Base-by-base conservation (phyloP, 2,797 vertebrate genomes). In the Dendrocincla fuliginosa region DNA sequence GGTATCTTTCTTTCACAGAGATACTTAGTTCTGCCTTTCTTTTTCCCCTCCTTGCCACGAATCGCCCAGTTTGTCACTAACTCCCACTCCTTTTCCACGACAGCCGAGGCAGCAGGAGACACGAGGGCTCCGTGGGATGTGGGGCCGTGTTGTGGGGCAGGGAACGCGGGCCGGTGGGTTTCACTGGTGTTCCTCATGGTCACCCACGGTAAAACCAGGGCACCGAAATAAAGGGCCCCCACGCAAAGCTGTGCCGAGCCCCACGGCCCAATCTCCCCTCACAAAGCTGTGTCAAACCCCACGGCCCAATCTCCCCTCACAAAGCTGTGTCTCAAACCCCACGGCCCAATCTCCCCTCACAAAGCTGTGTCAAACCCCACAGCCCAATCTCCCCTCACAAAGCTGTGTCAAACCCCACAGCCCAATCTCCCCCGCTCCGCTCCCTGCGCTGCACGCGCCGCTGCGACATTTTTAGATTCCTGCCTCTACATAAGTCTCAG, bases 261-360 rank as follows among this genome's bases (percentile, higher is more conserved):
- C 17, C 33, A 23, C 46, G 13, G 46, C 23, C 12, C 47, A 5
- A 47, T 46, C 44, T 46, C 44, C 44, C 44, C 39, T 39, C 39
- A 7, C 11, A 1, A 11, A 12, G 35, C 60, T 8, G 25, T 19
- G 64, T 39, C 4, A 1, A 39, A 12, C 2, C 25, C 17, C 33
- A 23, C 46, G 6, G 46, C 22, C 6, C 46, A 1, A 47, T 44
- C 42, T 44, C 42, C 42, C 42, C 42, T 11, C 44, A 22, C 44
- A 22, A 11, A 44, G 44, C 44, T 22, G 19, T 44, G 44, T 8
- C 44, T 8, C 44, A 10, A 44, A 19, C 44, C 44, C 44, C 19
- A 44, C 44, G 3, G 19, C 44, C 10, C 44, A 1, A 20, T 20
- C 44, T 44, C 44, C 42, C 42, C 68, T 28, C 33, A 8, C 12